phyloP scores from a whole-genome alignment of 2,888 invertebrate genomes.

The Hyposoter dolosus region DNA sequence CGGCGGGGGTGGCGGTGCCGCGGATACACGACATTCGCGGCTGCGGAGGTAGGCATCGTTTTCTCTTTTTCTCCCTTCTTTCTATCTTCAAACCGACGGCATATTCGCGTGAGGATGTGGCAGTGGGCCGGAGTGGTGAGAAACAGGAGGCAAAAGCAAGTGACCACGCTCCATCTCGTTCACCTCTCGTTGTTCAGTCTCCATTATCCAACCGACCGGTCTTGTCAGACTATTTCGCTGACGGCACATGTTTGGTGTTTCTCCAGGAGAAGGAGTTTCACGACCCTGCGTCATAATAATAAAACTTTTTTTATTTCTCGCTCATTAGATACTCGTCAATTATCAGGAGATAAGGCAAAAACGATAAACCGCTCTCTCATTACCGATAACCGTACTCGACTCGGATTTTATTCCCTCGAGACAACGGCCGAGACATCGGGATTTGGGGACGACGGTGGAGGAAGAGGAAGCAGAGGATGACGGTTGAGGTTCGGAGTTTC shows the following conservation, averaged over 20 bases:
- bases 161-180: constrained; percentile 84
- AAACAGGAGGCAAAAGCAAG: constrained; percentile 79
- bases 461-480: constrained; percentile 54
- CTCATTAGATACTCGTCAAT: neutral
- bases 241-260: constrained; percentile 93
- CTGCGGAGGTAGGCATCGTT: constrained; percentile 72
- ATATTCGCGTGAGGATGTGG: constrained; percentile 76
- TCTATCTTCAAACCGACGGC: constrained; percentile 75
- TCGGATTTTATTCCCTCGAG: constrained; percentile 79
- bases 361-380: neutral
- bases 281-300: constrained; percentile 84
- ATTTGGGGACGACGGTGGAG: constrained; percentile 66
- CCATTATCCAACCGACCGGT: constrained; percentile 78
- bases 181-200: constrained; percentile 81
- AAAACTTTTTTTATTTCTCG: neutral
- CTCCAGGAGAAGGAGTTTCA: constrained; percentile 91
- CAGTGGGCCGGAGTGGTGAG: constrained; percentile 80
- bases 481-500: constrained; percentile 71
- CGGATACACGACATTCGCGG: constrained; percentile 25
- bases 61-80: constrained; percentile 31
- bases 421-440: constrained; percentile 78
- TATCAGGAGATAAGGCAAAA: neutral
- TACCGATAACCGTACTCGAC: constrained; percentile 78
- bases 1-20: constrained; percentile 39
- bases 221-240: constrained; percentile 90